A percentile compares a stretch with the other conserved stretches of the same genome.
Evolutionary conservation across 2,113 vertebrate species (phyloP).

Genomic region (Apaloderma vittatum): DNA sequence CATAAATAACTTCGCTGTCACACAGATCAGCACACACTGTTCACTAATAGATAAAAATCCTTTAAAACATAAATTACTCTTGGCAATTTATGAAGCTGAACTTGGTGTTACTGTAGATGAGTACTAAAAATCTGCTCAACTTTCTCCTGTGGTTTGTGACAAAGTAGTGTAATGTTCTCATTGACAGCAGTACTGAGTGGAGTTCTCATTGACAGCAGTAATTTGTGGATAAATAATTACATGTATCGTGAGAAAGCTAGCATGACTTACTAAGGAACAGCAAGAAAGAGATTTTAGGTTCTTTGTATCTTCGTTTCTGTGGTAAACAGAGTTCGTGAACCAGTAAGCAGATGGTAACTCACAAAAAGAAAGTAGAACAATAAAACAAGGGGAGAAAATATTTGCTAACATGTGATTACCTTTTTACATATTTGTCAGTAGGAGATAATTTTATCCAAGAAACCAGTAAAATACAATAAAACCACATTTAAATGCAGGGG

Average conservation of each 20-base stretch:
- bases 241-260: neutral
- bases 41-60: neutral
- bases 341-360: neutral
- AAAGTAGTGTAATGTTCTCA: neutral
- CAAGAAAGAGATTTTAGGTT: neutral
- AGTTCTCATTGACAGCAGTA: neutral
- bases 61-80: neutral
- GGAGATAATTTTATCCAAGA: neutral
- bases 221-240: neutral
- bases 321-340: neutral
- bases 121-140: neutral
- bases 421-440: neutral
- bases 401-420: neutral
- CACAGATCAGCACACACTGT: fast-evolving
- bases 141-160: neutral
- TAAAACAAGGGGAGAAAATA: neutral
- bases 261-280: neutral
- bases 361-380: neutral
- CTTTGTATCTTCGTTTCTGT: neutral
- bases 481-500: fast-evolving
- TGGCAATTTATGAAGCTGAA: neutral
- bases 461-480: neutral
- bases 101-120: fast-evolving
- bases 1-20: fast-evolving
- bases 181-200: neutral